Conservation (phyloP, 2,888 invertebrate species). For the Lycophotia porphyrea region DNA sequence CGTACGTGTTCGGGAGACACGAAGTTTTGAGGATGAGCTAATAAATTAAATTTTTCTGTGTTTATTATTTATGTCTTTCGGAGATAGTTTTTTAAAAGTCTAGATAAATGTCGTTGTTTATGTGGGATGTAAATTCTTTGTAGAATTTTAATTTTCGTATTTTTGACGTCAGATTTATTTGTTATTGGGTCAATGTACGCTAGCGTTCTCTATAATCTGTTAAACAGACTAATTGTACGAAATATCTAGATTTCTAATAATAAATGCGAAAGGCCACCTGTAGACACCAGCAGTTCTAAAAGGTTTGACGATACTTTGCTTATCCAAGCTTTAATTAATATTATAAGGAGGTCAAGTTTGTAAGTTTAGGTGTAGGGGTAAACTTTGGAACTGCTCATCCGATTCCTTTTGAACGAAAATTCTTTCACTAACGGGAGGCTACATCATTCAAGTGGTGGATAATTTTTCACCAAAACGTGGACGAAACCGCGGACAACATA, state of each 20-base stretch:
- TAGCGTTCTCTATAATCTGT: not conserved
- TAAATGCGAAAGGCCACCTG: not conserved
- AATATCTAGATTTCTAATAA: not conserved
- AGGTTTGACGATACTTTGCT: not conserved
- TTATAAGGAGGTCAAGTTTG: not conserved
- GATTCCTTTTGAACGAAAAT: no score
- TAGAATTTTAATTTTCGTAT: not conserved
- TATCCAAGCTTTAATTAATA: not conserved
- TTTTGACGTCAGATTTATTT: not conserved
- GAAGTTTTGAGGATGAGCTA: slow-evolving; percentile 21
- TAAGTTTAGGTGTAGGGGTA: not conserved
- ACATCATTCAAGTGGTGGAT: not conserved
- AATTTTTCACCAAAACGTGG: not conserved
- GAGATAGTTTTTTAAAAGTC: slow-evolving; percentile 27
- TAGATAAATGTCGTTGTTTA: slow-evolving; percentile 34
- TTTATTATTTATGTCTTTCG: slow-evolving; percentile 33
- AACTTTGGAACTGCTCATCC: not conserved
- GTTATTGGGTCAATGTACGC: slow-evolving; percentile 21
- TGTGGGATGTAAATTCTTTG: slow-evolving; percentile 2
- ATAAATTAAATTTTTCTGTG: slow-evolving; percentile 29
- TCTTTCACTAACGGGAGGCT: not conserved
- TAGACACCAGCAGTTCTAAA: not conserved
- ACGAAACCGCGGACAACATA: not conserved
- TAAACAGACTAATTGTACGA: not conserved
- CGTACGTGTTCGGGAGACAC: slow-evolving; percentile 27